Base-by-base conservation (phyloP, 2,113 vertebrate species). In the Callopanchax toddi region DNA sequence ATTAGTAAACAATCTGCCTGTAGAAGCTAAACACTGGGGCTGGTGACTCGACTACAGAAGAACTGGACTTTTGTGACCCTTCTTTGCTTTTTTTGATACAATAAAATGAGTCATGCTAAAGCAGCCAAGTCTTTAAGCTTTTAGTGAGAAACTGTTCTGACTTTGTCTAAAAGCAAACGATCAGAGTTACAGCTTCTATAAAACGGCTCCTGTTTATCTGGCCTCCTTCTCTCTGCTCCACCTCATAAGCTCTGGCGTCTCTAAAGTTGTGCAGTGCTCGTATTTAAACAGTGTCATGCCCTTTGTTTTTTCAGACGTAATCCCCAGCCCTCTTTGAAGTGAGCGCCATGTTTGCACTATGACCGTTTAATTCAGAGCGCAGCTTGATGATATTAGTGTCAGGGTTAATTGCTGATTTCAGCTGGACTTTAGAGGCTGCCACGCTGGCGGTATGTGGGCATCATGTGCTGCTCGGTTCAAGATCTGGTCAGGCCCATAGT, bases 401-500 rank as follows among this genome's bases (percentile, higher is more conserved):
- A 78, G 79, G 82, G 82, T 83, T 72, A 89, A 86, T 86, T 81
- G 84, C 64, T 81, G 74, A 73, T 74, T 76, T 78, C 46, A 63
- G 61, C 17, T 48, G 52, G 60, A 75, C 55, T 86, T 79, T 64
- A 64, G 71, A 67, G 71, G 71, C 71, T 48, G 78, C 64, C 59
- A 48, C 22, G 67, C 62, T 44, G 70, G 59, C 44, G 61, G 74
- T 82, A 84, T 79, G 67, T 73, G 64, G 80, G 74, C 79, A 59
- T 90, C 90, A 91, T 87, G 83, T 87, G 89, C 76, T 76, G 71
- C 65, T 61, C 36, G 44, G 85, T 85, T 89, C 84, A 89, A 63
- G 67, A 76, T 67, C 65, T 83, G 85, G 87, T 87, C 87, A 87
- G 72, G 69, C 60, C 70, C 67, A 80, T 85, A 67, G 75, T 78